phyloP scores from a whole-genome alignment of 2,888 invertebrate species.

The Caenorhabditis becei region DNA sequence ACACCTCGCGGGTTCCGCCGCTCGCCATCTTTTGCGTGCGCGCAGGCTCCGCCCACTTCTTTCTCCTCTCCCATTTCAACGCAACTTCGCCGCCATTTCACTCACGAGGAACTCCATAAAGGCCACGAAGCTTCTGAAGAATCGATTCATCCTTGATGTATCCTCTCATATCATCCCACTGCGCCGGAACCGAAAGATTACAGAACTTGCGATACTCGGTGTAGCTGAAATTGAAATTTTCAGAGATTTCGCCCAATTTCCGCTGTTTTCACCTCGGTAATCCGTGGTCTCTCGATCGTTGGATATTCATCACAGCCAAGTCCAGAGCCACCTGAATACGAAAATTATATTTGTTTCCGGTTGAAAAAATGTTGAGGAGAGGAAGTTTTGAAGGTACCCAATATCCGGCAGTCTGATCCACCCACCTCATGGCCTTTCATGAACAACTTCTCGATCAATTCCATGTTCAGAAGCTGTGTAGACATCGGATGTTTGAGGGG shows the following conservation, averaged over 20 bases:
- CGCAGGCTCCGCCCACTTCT: conserved; percentile 47
- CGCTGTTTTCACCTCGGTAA: conserved; percentile 84
- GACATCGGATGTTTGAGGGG: conserved; percentile 89
- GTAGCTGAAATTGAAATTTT: conserved; percentile 84
- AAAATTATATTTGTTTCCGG: too few relatives aligned
- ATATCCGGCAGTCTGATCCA: background rate
- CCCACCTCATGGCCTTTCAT: conserved; percentile 82
- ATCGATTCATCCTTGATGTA: conserved; percentile 88
- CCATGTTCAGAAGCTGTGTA: conserved; percentile 92
- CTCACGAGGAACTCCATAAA: conserved; percentile 91
- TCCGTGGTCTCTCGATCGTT: conserved; percentile 94
- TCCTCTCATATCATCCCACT: conserved; percentile 89
- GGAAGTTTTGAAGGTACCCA: conserved; percentile 82
- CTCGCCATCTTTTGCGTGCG: conserved; percentile 38
- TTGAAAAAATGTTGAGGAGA: too few relatives aligned
- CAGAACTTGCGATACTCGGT: conserved; percentile 91
- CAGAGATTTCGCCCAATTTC: conserved; percentile 21
- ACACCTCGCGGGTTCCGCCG: conserved; percentile 52
- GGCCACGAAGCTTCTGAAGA: conserved; percentile 87
- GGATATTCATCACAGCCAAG: conserved; percentile 95
- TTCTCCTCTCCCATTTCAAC: background rate
- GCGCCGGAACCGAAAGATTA: conserved; percentile 88
- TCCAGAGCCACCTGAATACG: conserved; percentile 88
- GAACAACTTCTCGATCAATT: conserved; percentile 93
- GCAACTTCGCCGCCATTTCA: background rate